Percentiles rank a stretch among this genome's conserved stretches.
phyloP scores from a whole-genome alignment of 2,797 vertebrate genomes.

The Echeneis naucrates region DNA sequence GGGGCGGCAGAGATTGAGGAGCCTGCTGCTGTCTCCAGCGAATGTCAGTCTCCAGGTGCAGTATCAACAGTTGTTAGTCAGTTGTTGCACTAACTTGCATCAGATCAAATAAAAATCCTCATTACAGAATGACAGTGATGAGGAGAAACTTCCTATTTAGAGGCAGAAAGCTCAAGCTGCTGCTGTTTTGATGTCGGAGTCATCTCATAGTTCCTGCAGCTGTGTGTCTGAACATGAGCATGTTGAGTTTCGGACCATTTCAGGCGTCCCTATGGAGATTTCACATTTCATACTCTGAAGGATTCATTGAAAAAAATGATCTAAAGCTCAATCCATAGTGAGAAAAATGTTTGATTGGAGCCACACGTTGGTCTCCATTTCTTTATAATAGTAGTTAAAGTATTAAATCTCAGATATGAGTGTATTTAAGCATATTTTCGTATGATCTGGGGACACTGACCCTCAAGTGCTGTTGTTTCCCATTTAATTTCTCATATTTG shows the following conservation, averaged over 20 bases:
- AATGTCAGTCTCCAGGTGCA: constrained; percentile 68
- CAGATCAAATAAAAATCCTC: too few relatives aligned
- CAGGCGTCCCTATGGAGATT: too few relatives aligned
- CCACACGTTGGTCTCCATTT: too few relatives aligned
- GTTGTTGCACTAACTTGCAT: not conserved
- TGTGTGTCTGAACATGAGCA: too few relatives aligned
- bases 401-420: too few relatives aligned
- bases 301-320: not conserved
- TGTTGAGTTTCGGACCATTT: too few relatives aligned
- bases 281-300: not conserved
- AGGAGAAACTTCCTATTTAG: too few relatives aligned
- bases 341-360: not conserved
- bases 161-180: too few relatives aligned
- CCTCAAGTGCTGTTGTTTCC: not conserved
- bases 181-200: too few relatives aligned
- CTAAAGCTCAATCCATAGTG: not conserved
- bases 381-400: too few relatives aligned
- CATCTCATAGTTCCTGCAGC: too few relatives aligned
- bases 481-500: not conserved
- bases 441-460: not conserved
- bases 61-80: not conserved
- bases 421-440: not conserved
- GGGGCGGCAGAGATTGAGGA: constrained; percentile 26
- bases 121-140: too few relatives aligned
- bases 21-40: not conserved